Base-by-base conservation (phyloP, 35 echinoderm and acorn worm genomes). In the Nesometra sesokonis region DNA sequence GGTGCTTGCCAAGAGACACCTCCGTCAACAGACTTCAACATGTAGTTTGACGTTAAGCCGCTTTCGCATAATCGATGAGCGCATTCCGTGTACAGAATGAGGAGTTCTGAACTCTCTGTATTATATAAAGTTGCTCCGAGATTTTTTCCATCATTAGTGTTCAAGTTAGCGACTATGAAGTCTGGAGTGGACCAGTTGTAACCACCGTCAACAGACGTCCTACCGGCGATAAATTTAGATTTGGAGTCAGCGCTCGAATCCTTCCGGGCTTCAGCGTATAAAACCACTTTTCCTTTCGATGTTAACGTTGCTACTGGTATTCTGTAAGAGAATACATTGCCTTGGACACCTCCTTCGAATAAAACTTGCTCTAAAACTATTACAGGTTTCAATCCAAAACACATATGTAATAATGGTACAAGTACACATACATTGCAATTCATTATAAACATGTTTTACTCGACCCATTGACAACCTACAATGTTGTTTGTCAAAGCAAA, bases 261-360 rank as follows among this genome's bases (percentile, higher is more conserved):
- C 52, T 93, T 93, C 19, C 89, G 78, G 19, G 91, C 95, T 86
- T 93, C 95, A 5, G 84, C 89, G 52, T 93, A 93, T n/a, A 92
- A 89, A 30, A 97, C 84, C 29, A 97, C 21, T 46, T 91, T 85
- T 13, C 89, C 92, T 33, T 88, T 93, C 11, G 91, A 27, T 2
- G 52, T 67, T 27, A 67, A 67, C 9, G 52, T 67, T 13, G 52
- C 52, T 3, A 67, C 52, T 9, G 52, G 52, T 2, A 67, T 67
- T 67, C 52, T 11, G 52, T 67, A 67, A 2, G 52, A 5, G 23
- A 13, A 67, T 67, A 67, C 52, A 13, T 67, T 19, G 21, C 52
- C 52, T 19, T 67, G 52, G 21, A 2, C 21, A 17, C 52, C 52
- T 67, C 52, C 52, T 67, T 67, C 23, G 21, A 67, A 67, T 19